These are phyloP conservation scores for Theretra japonica DNA, from an alignment of 2,888 invertebrate species.

Conservation along the genomic window DNA sequence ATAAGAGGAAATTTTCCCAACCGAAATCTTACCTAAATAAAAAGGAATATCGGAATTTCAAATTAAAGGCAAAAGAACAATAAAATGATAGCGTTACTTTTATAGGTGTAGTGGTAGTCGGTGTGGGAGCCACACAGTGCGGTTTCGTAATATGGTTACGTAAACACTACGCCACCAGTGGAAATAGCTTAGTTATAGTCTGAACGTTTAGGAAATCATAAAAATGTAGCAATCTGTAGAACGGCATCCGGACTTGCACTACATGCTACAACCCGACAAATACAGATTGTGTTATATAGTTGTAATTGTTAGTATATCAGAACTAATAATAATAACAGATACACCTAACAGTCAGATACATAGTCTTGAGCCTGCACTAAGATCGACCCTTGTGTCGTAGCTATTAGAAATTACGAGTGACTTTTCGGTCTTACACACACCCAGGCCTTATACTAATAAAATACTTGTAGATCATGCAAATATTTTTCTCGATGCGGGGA, in stretches of 20 bases:
- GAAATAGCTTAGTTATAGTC: background rate
- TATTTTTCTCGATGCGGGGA: no score
- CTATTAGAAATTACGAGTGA: no score
- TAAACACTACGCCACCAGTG: background rate
- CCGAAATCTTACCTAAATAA: constrained; percentile 7
- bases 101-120: background rate
- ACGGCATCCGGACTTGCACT: background rate
- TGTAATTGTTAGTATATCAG: no score
- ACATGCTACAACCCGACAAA: background rate
- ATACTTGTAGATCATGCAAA: no score
- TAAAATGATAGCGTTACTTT: constrained; percentile 15
- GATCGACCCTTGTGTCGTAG: no score
- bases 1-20: background rate
- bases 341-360: no score
- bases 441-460: no score
- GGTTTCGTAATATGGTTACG: background rate
- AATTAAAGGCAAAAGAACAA: background rate
- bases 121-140: background rate
- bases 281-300: no score
- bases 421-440: no score
- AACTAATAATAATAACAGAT: no score
- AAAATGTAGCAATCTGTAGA: background rate
- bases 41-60: constrained; percentile 21
- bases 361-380: no score
- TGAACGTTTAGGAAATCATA: background rate